These are phyloP conservation scores for Drosophila simulans DNA, from an alignment of 1,140 invertebrate species.

Conservation along the genomic window DNA sequence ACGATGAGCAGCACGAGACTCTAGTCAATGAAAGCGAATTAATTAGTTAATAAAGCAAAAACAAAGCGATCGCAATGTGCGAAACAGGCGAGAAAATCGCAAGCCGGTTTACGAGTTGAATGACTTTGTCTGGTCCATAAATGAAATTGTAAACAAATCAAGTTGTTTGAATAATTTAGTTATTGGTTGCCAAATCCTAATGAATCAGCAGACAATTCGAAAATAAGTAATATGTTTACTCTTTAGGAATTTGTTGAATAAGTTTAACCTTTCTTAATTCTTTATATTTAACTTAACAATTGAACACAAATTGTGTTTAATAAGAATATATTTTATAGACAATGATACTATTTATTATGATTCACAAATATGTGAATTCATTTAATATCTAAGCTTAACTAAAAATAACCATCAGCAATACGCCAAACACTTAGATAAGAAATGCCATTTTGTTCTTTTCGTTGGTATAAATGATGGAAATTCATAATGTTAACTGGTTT, in stretches of 20 bases:
- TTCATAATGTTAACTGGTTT: background rate
- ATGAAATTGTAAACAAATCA: slow-evolving; percentile 29
- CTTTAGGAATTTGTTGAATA: too few species aligned
- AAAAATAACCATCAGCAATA: background rate
- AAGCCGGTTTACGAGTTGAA: slow-evolving; percentile 55
- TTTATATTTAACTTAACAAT: too few species aligned
- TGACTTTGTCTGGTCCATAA: slow-evolving; percentile 48
- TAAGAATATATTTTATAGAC: too few species aligned
- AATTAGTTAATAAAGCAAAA: slow-evolving; percentile 33
- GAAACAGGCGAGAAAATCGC: slow-evolving; percentile 25
- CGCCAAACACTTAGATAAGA: background rate
- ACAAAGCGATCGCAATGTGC: slow-evolving; percentile 21
- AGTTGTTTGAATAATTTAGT: slow-evolving; percentile 11
- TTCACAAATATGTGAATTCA: too few species aligned
- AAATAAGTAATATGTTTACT: too few species aligned
- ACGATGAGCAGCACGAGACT: slow-evolving; percentile 32
- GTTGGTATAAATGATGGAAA: background rate
- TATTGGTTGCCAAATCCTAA: slow-evolving; percentile 2
- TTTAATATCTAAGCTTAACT: too few species aligned
- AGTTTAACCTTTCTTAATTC: too few species aligned
- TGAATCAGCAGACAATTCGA: background rate
- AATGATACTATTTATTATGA: too few species aligned
- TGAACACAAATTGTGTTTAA: background rate
- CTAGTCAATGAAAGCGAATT: slow-evolving; percentile 27
- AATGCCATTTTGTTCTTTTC: background rate